Conservation (phyloP, 2,888 invertebrate genomes). For the Plebejus melissa region DNA sequence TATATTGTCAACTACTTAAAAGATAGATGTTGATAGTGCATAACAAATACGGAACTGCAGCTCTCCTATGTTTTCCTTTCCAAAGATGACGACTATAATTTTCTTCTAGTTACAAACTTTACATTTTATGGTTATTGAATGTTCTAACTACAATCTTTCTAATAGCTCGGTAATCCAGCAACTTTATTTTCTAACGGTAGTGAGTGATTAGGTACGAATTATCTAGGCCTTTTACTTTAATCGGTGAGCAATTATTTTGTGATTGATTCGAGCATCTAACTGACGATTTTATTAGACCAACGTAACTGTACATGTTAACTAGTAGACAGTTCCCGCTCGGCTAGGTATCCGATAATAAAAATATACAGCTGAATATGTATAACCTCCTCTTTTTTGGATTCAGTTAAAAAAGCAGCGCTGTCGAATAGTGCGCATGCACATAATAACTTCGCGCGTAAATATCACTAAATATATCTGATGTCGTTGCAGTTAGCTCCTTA, state of each 20-base stretch:
- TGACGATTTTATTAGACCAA: background rate
- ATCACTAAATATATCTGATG: no score
- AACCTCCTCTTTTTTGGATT: no score
- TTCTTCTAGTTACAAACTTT: background rate
- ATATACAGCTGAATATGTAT: no score
- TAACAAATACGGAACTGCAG: background rate
- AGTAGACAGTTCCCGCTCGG: background rate
- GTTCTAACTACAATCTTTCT: background rate
- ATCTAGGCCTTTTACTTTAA: conserved; percentile 19
- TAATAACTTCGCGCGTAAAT: no score
- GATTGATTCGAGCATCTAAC: conserved; percentile 1
- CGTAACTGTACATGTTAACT: background rate
- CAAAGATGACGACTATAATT: background rate
- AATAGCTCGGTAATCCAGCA: background rate
- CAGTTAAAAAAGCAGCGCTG: background rate
- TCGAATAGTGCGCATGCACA: background rate
- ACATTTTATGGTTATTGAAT: background rate
- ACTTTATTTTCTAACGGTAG: conserved; percentile 14
- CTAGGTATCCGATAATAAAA: background rate
- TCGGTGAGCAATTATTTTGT: conserved; percentile 7
- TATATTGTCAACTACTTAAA: no score
- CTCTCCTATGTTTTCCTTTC: background rate
- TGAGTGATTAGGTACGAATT: conserved; percentile 10
- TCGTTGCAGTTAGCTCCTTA: no score
- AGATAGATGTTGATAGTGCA: no score